Base-by-base conservation (phyloP, 2,888 invertebrate genomes). In the Limnephilus rhombicus region DNA sequence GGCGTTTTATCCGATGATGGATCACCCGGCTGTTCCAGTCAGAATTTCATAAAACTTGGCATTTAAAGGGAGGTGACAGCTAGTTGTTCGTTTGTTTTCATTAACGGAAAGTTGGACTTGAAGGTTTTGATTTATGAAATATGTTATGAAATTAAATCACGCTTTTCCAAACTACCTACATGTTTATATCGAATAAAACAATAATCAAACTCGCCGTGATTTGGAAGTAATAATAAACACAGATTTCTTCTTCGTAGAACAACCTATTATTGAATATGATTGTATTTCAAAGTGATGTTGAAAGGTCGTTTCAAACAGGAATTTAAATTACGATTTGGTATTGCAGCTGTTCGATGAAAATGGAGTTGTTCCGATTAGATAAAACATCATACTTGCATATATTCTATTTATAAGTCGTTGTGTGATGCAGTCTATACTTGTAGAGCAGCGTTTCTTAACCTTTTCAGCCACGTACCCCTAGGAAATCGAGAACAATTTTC, bases 1-100 rank as follows among this genome's bases (percentile, higher is more conserved):
- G 15, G 29, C 45, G n/a, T 86, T 45, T 45, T 45, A 45, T 37
- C 45, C 45, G 13, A 45, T 86, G 86, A 86, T 86, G 85, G 41
- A 85, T 85, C 41, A 41, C n/a, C 12, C 41, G 83, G 45, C 86
- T 86, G 29, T 29, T 45, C 13, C 24, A 29, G 29, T 24, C 86
- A 68, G 68, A 24, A 68, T 68, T 68, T 68, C 68, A 68, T 24
- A 68, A 68, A 68, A 68, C 68, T 68, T 68, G 24, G 24, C 68
- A 68, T 68, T 68, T 68, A 68, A 68, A 68, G 9, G 68, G 24
- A 24, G 68, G 68, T n/a, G 68, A 68, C 68, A 68, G 68, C 68
- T 68, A 68, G 24, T 68, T 68, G n/a, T 68, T 68, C n/a, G 68
- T 68, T 68, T 68, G 68, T 68, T 68, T 68, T 68, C 24, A 68